These are phyloP conservation scores for Perizoma flavofasciatum DNA, from an alignment of 2,888 invertebrate genomes.

Conservation along the genomic window DNA sequence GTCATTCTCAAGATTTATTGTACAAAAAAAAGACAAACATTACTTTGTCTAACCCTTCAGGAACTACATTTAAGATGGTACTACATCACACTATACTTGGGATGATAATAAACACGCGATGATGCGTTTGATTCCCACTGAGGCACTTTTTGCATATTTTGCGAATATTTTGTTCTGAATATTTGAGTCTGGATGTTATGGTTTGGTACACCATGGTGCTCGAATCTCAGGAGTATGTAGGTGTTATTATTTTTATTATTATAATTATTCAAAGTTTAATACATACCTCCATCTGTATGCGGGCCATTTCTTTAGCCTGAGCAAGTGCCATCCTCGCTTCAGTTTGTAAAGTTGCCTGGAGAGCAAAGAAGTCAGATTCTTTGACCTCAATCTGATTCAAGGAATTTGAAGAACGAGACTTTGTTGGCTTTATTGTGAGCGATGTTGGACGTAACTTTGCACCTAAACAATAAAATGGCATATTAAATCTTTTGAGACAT, in stretches of 20 bases:
- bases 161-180: background rate
- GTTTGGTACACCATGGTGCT: background rate
- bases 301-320: slow-evolving; percentile 95
- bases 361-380: slow-evolving; percentile 91
- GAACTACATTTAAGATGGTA: too few relatives aligned
- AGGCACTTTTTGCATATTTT: background rate
- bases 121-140: background rate
- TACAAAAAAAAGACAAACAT: too few relatives aligned
- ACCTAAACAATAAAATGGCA: slow-evolving; percentile 48
- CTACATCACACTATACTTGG: too few relatives aligned
- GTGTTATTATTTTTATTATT: background rate
- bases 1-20: too few relatives aligned
- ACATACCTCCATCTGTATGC: slow-evolving; percentile 93
- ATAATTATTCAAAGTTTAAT: background rate
- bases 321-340: slow-evolving; percentile 94
- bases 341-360: slow-evolving; percentile 92
- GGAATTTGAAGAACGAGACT: slow-evolving; percentile 79
- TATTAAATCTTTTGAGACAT: too few relatives aligned
- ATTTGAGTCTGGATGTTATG: background rate
- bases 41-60: too few relatives aligned
- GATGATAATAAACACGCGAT: too few relatives aligned
- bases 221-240: too few relatives aligned
- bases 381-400: slow-evolving; percentile 71
- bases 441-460: slow-evolving; percentile 74
- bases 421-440: slow-evolving; percentile 69